Evolutionary conservation across 2,888 invertebrate species (phyloP).

Genomic region (Pasiphila rectangulata): DNA sequence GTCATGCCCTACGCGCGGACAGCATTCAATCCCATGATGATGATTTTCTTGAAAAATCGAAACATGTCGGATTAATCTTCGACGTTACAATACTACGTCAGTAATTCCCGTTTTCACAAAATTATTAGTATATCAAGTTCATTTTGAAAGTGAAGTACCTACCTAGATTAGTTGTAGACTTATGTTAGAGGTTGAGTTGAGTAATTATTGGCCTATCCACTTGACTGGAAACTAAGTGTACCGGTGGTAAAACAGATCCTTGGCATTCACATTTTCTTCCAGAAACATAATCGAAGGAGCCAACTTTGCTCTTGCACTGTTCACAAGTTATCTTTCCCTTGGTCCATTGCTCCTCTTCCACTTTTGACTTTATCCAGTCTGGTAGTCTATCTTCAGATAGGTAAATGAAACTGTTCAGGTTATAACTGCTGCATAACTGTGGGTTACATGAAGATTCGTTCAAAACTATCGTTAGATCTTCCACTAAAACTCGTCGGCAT

Average conservation of each 20-base stretch:
- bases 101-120: too few relatives aligned
- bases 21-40: too few relatives aligned
- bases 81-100: too few relatives aligned
- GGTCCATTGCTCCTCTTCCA: slow-evolving; percentile 82
- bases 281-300: slow-evolving; percentile 84
- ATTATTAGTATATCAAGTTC: too few relatives aligned
- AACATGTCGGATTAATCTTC: too few relatives aligned
- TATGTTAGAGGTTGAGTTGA: neutral
- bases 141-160: too few relatives aligned
- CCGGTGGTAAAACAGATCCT: slow-evolving; percentile 75
- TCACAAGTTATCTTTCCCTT: slow-evolving; percentile 85
- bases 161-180: neutral
- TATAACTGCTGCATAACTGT: slow-evolving; percentile 53
- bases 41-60: too few relatives aligned
- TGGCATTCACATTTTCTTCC: slow-evolving; percentile 83
- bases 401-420: slow-evolving; percentile 65
- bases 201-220: slow-evolving; percentile 71
- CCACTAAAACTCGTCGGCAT: slow-evolving; percentile 62
- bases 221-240: slow-evolving; percentile 83
- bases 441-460: slow-evolving; percentile 41
- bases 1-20: too few relatives aligned
- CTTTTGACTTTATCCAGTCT: slow-evolving; percentile 74
- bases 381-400: slow-evolving; percentile 80
- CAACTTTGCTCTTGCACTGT: slow-evolving; percentile 82
- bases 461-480: slow-evolving; percentile 37